Conservation (phyloP, 2,888 invertebrate species). For the Dryobota labecula region DNA sequence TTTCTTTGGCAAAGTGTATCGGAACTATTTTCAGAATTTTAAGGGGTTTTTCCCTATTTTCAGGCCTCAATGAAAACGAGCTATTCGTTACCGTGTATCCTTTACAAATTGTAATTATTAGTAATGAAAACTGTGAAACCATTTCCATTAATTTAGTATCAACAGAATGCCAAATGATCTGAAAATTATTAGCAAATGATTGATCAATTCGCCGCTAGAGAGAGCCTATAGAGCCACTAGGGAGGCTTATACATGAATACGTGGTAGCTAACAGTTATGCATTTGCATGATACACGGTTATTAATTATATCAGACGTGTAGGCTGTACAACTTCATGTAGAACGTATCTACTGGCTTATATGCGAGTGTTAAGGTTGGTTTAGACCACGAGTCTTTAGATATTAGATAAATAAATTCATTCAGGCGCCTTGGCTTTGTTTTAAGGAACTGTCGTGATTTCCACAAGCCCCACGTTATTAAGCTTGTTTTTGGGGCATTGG, state of each 20-base stretch:
- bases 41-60: no score
- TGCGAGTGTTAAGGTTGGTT: background rate
- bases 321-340: constrained; percentile 16
- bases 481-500: no score
- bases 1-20: no score
- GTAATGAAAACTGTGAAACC: background rate
- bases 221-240: background rate
- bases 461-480: no score
- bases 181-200: constrained; percentile 29
- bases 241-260: constrained; percentile 12
- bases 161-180: constrained; percentile 8
- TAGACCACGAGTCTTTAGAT: background rate
- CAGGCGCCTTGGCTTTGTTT: no score
- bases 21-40: no score
- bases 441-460: no score
- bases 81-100: no score
- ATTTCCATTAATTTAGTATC: background rate
- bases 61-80: background rate
- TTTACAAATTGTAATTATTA: background rate
- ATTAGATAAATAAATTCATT: no score
- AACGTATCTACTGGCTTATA: constrained; percentile 7
- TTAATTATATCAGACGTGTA: constrained; percentile 56
- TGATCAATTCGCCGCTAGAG: constrained; percentile 35
- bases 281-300: constrained; percentile 65
- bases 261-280: constrained; percentile 38